These are phyloP conservation scores for Myrmophylax atrothorax DNA, from an alignment of 2,113 vertebrate genomes.

Conservation along the genomic window DNA sequence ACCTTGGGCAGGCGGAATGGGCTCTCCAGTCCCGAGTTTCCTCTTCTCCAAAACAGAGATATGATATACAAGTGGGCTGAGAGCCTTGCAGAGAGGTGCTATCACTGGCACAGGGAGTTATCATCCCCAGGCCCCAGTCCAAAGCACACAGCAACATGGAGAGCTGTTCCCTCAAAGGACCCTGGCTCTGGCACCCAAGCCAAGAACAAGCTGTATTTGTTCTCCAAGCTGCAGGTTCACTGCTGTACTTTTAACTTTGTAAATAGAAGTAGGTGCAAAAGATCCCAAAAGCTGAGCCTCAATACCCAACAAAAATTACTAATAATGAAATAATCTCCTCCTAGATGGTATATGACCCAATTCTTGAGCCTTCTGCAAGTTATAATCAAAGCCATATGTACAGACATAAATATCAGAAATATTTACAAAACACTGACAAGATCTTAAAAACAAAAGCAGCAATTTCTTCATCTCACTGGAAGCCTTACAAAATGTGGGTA, in stretches of 20 bases:
- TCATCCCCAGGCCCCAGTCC: neutral
- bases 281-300: neutral
- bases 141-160: neutral
- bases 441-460: conserved; percentile 50
- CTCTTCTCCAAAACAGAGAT: conserved; percentile 27
- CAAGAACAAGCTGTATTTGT: neutral
- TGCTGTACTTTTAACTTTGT: neutral
- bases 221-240: neutral
- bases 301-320: neutral
- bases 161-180: neutral
- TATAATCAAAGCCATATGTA: neutral
- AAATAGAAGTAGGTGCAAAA: neutral
- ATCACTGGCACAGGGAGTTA: neutral
- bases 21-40: neutral
- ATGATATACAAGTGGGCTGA: conserved; percentile 22
- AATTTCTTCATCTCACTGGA: conserved; percentile 57
- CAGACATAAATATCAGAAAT: conserved; percentile 8
- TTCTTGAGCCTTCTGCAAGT: neutral
- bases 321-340: neutral
- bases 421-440: conserved; percentile 59
- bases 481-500: conserved; percentile 28
- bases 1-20: neutral
- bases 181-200: neutral
- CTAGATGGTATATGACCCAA: neutral
- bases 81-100: conserved; percentile 43